These are phyloP conservation scores for Limnephilus lunatus DNA, from an alignment of 2,888 invertebrate genomes.

Conservation along the genomic window DNA sequence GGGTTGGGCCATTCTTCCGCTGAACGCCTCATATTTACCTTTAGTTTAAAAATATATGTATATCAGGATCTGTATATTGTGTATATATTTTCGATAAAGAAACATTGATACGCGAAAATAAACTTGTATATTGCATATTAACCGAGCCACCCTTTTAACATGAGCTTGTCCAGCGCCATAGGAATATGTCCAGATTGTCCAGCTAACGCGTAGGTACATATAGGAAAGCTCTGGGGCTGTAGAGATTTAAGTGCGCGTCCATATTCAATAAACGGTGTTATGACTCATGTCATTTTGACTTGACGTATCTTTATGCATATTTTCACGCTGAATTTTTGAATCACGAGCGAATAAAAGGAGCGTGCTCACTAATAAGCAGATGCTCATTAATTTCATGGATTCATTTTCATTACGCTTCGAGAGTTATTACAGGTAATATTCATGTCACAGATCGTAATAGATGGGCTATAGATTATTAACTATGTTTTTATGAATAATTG, in stretches of 20 bases:
- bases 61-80: too few species aligned
- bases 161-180: background rate
- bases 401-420: background rate
- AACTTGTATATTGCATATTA: background rate
- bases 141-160: background rate
- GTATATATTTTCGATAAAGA: too few species aligned
- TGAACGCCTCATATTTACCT: too few species aligned
- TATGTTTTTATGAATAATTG: background rate
- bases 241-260: background rate
- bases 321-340: background rate
- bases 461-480: background rate
- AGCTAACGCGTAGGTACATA: background rate
- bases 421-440: background rate
- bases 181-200: background rate
- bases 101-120: background rate
- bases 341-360: background rate
- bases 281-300: background rate
- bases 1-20: too few species aligned
- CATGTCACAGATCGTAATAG: background rate
- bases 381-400: background rate
- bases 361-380: background rate
- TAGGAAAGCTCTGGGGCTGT: background rate
- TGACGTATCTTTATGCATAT: background rate
- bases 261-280: background rate
- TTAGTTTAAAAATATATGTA: too few species aligned